These are phyloP conservation scores for Ornithoptera priamus DNA, from an alignment of 2,888 invertebrate species.

Conservation along the genomic window DNA sequence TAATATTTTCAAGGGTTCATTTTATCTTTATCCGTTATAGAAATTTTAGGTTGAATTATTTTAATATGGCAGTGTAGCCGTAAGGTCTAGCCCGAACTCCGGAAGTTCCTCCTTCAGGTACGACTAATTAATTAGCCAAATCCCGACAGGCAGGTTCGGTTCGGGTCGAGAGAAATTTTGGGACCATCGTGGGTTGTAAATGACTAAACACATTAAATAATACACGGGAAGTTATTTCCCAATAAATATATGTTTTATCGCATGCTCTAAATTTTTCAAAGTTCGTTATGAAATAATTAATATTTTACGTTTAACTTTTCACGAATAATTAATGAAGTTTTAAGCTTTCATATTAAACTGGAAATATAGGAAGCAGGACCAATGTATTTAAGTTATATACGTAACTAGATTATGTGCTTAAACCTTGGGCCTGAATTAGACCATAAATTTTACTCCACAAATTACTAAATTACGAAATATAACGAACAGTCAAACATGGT, in stretches of 20 bases:
- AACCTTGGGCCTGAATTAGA: background rate
- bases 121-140: constrained; percentile 26
- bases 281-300: background rate
- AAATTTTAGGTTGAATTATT: constrained; percentile 13
- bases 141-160: constrained; percentile 11
- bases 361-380: background rate
- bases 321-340: too few species aligned
- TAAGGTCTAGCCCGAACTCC: constrained; percentile 18
- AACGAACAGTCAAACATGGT: constrained; percentile 5
- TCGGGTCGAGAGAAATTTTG: constrained; percentile 9
- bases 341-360: background rate
- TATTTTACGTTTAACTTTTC: background rate
- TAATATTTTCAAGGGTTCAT: background rate
- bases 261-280: background rate
- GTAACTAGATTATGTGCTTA: background rate
- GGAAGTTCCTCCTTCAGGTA: constrained; percentile 14
- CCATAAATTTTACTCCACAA: constrained; percentile 1
- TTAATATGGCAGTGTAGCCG: constrained; percentile 1
- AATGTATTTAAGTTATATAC: background rate
- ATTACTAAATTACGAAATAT: constrained; percentile 2
- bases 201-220: constrained; percentile 17
- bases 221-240: constrained; percentile 7
- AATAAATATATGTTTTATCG: background rate
- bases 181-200: constrained; percentile 8
- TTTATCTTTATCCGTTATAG: background rate